Percentiles rank a stretch among this genome's conserved stretches.
Evolutionary conservation across 2,113 vertebrate genomes (phyloP).

Genomic region (Vidua chalybeata): DNA sequence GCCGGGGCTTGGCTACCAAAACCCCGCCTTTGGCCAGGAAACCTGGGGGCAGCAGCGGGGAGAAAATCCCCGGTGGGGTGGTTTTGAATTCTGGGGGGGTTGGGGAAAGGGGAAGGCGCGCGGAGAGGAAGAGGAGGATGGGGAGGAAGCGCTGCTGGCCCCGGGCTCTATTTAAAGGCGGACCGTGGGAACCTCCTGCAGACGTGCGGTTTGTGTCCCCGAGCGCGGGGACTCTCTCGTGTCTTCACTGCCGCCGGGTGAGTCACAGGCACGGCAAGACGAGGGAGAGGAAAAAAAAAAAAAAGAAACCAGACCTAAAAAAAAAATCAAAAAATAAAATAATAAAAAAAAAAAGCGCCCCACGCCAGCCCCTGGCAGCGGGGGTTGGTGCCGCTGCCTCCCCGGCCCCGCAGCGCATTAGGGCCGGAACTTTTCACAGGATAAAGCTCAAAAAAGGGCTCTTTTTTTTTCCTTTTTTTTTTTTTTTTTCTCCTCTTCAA

Average conservation of each 20-base stretch:
- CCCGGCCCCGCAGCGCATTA: not conserved
- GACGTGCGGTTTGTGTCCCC: slow-evolving; percentile 69
- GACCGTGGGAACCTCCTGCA: slow-evolving; percentile 78
- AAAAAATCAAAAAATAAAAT: not conserved
- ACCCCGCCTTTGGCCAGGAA: not conserved
- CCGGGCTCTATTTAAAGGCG: slow-evolving; percentile 67
- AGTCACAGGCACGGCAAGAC: slow-evolving; percentile 65
- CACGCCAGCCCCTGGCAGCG: not conserved
- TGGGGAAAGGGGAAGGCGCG: not conserved
- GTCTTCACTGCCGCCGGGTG: slow-evolving; percentile 63
- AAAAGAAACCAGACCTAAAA: not conserved
- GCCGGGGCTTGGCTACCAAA: not conserved
- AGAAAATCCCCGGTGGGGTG: not conserved
- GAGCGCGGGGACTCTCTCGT: not conserved
- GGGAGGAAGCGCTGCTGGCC: slow-evolving; percentile 3
- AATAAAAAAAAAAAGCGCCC: not conserved
- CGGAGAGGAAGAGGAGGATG: not conserved
- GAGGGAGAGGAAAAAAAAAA: not conserved
- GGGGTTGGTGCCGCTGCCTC: not conserved
- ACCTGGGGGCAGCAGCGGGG: not conserved
- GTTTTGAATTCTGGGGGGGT: not conserved
- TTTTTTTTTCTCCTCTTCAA: not conserved
- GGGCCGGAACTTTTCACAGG: not conserved
- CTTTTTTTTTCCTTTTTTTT: too few relatives aligned
- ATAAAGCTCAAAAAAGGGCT: not conserved